Evolutionary conservation across 2,888 invertebrate species (phyloP).

Genomic region (Apotomis turbidana): DNA sequence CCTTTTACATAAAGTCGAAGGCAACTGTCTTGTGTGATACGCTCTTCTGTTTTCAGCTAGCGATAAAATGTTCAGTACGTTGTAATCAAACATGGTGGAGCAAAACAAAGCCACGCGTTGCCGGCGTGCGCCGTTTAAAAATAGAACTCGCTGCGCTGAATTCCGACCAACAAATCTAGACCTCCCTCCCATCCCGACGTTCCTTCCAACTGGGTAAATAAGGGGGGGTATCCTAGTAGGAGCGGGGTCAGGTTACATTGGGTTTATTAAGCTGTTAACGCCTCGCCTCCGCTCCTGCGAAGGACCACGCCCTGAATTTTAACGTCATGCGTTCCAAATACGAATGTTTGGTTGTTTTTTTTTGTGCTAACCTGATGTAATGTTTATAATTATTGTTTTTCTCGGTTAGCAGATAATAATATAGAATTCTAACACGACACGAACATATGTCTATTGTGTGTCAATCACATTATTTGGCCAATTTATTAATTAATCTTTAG

Average conservation of each 20-base stretch:
- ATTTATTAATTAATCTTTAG: too few species aligned
- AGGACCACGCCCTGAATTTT: constrained; percentile 71
- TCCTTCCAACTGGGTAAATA: constrained; percentile 39
- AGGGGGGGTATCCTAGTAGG: constrained; percentile 41
- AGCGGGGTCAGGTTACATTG: constrained; percentile 53
- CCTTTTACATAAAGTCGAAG: not conserved
- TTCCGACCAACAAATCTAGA: constrained; percentile 56
- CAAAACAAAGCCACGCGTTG: constrained; percentile 82
- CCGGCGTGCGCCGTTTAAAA: constrained; percentile 65
- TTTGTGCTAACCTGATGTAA: constrained; percentile 19
- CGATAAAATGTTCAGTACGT: constrained; percentile 21
- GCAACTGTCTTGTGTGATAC: not conserved
- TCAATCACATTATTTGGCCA: too few species aligned
- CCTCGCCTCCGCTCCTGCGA: constrained; percentile 51
- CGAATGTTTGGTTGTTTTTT: constrained; percentile 20
- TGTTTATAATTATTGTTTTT: not conserved
- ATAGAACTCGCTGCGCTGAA: constrained; percentile 66
- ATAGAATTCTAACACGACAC: not conserved
- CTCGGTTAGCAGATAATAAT: not conserved
- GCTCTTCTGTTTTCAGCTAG: constrained; percentile 2
- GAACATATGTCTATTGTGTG: too few species aligned
- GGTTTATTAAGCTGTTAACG: constrained; percentile 49
- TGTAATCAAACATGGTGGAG: constrained; percentile 51
- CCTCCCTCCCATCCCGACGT: constrained; percentile 49
- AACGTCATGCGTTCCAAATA: constrained; percentile 41